Evolutionary conservation across 2,888 invertebrate genomes (phyloP).

Genomic region (Clitarchus hookeri): DNA sequence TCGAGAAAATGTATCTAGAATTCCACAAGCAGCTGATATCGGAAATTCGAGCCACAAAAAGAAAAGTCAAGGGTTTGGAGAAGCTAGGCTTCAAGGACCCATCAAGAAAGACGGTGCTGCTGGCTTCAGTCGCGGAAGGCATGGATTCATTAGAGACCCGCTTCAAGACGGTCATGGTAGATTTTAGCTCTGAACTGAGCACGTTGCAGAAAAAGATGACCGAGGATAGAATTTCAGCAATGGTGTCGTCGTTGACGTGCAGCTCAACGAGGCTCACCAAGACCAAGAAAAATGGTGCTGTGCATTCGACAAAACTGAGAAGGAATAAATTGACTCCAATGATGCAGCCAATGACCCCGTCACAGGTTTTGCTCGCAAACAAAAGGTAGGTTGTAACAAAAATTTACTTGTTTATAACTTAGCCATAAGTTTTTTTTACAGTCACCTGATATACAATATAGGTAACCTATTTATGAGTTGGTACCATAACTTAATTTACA

Average conservation of each 20-base stretch:
- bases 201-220: background rate
- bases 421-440: no score
- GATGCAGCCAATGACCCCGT: conserved; percentile 2
- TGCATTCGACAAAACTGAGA: background rate
- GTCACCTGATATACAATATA: no score
- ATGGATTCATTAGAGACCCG: background rate
- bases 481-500: no score
- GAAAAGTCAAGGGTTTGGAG: background rate
- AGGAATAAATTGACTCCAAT: background rate
- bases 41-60: background rate
- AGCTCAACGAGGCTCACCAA: background rate
- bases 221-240: background rate
- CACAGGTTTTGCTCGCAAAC: background rate
- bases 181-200: background rate
- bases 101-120: background rate
- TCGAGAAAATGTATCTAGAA: background rate
- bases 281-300: background rate
- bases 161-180: background rate
- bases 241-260: background rate
- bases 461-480: no score
- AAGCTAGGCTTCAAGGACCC: background rate
- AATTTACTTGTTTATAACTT: no score
- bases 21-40: background rate
- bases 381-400: background rate
- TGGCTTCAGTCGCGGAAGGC: background rate